A percentile compares a stretch with the other conserved stretches of the same genome.
Evolutionary conservation across 2,797 vertebrate species (phyloP).

Genomic region (Eutrigla gurnardus): DNA sequence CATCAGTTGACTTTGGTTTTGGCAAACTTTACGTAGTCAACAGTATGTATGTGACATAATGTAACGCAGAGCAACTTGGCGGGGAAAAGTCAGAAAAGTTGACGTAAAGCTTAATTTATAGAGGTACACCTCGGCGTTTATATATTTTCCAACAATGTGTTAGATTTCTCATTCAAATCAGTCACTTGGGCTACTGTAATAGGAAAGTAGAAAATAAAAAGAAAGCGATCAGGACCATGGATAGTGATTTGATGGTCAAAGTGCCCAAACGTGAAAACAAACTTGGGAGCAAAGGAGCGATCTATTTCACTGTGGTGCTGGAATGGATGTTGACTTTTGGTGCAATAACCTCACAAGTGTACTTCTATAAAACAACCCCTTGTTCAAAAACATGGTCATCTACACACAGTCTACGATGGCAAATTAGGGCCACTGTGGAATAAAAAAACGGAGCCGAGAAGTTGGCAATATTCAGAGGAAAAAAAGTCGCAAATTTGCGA

Average conservation of each 20-base stretch:
- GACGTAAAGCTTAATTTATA: no score
- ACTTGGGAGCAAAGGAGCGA: neutral
- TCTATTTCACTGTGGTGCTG: neutral
- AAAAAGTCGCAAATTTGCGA: no score
- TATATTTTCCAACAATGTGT: neutral
- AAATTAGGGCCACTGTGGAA: no score
- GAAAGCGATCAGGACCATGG: neutral
- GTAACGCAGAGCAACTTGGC: no score
- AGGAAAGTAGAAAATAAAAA: neutral
- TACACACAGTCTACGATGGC: neutral
- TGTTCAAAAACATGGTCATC: neutral
- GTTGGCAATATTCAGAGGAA: no score
- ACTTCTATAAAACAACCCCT: neutral
- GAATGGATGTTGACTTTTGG: neutral
- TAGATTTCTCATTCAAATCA: neutral
- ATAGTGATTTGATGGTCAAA: neutral
- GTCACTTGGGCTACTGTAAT: neutral
- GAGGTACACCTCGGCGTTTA: no score
- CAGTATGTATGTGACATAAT: no score
- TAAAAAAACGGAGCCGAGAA: no score
- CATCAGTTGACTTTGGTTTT: no score
- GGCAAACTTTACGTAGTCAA: no score
- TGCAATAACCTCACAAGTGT: neutral
- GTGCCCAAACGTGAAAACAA: neutral
- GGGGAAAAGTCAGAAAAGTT: no score